phyloP scores from a whole-genome alignment of 2,888 invertebrate species.

The Drosophila mercatorum region DNA sequence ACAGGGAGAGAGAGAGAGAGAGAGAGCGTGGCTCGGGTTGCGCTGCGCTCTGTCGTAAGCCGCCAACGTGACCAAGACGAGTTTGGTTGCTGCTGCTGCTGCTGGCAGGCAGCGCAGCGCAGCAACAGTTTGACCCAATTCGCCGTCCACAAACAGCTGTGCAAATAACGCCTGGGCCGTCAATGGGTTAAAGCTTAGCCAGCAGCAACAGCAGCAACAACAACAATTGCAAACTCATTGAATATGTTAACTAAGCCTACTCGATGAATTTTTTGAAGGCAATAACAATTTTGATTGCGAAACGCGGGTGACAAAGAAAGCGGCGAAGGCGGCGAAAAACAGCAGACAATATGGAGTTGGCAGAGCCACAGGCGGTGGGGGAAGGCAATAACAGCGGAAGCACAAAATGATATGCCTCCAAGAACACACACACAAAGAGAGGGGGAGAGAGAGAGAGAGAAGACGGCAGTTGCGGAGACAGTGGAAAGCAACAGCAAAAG shows the following conservation, averaged over 20 bases:
- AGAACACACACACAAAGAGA: background rate
- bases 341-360: conserved; percentile 7
- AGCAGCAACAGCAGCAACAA: conserved; percentile 6
- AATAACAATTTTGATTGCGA: conserved; percentile 42
- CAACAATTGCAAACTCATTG: conserved; percentile 56
- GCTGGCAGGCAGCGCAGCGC: conserved; percentile 40
- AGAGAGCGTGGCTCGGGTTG: conserved; percentile 1
- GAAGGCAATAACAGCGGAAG: conserved; percentile 51
- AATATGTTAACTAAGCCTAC: conserved; percentile 67
- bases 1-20: background rate
- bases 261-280: conserved; percentile 43
- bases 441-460: background rate
- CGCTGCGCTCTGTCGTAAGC: conserved; percentile 48
- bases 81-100: conserved; percentile 59
- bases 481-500: conserved; percentile 15
- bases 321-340: conserved; percentile 38
- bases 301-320: conserved; percentile 68
- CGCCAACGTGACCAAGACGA: conserved; percentile 71
- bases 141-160: conserved; percentile 68
- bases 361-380: conserved; percentile 23
- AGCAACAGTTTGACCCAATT: conserved; percentile 76
- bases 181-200: conserved; percentile 41
- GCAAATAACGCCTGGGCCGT: conserved; percentile 47
- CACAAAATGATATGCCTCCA: conserved; percentile 72
- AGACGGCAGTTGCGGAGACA: conserved; percentile 27